Evolutionary conservation across 2,888 invertebrate genomes (phyloP).

Genomic region (Tridacna crocea): DNA sequence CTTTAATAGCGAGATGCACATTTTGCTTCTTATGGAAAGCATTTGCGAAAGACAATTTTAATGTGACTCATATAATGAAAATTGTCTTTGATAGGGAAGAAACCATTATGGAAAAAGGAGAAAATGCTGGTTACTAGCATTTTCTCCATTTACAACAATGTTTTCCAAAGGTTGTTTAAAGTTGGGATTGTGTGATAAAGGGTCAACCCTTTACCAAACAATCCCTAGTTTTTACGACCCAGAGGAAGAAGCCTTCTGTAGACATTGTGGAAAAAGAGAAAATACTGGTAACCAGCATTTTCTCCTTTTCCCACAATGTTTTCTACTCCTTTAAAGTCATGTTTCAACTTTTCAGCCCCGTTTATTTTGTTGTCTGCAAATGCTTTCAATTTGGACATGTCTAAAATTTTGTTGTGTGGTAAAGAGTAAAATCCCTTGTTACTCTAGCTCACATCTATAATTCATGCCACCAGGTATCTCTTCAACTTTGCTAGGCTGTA

Average conservation of each 20-base stretch:
- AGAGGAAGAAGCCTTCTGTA: not conserved
- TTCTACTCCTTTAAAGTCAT: not conserved
- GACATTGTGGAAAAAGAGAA: not conserved
- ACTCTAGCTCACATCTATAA: conserved; percentile 16
- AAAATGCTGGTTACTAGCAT: too few species aligned
- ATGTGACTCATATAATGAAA: too few species aligned
- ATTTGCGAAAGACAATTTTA: too few species aligned
- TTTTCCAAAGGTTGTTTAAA: too few species aligned
- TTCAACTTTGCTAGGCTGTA: too few species aligned
- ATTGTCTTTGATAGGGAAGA: too few species aligned
- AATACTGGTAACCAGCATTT: not conserved
- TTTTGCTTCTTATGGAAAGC: too few species aligned
- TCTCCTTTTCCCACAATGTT: not conserved
- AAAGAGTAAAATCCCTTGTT: conserved; percentile 9
- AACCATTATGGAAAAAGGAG: too few species aligned
- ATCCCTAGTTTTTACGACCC: not conserved
- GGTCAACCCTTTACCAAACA: not conserved
- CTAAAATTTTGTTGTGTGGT: not conserved
- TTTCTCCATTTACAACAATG: too few species aligned
- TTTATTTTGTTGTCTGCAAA: not conserved
- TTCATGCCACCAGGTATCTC: not conserved
- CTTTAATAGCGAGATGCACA: not conserved
- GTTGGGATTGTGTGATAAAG: not conserved
- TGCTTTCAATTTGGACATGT: not conserved
- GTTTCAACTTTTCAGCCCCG: too few species aligned